Evolutionary conservation across 2,113 vertebrate species (phyloP).

Genomic region (Psettodes erumei): DNA sequence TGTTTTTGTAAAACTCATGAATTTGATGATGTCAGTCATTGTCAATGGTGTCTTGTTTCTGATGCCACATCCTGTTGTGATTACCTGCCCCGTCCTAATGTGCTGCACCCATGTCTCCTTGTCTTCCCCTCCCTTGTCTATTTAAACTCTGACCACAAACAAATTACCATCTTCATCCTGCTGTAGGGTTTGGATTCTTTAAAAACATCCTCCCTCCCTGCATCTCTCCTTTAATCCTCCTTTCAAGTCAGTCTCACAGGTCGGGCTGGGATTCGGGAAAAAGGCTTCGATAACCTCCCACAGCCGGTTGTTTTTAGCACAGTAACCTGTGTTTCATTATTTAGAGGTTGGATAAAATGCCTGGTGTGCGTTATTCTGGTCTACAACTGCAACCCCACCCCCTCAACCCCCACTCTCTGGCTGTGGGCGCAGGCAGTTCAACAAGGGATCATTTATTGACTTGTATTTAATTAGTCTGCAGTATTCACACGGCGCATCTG

Average conservation of each 20-base stretch:
- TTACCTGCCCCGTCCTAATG: too few relatives aligned
- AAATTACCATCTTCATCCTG: constrained; percentile 3
- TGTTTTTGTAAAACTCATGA: too few relatives aligned
- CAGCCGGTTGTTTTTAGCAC: constrained; percentile 32
- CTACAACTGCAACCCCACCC: constrained; percentile 3
- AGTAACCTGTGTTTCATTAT: constrained; percentile 41
- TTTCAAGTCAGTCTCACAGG: constrained; percentile 5
- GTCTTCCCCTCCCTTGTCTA: too few relatives aligned
- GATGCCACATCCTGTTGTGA: too few relatives aligned
- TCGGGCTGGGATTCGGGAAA: constrained; percentile 27
- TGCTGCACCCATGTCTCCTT: too few relatives aligned
- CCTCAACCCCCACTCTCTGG: constrained; percentile 1
- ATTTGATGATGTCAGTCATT: too few relatives aligned
- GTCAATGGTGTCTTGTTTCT: too few relatives aligned
- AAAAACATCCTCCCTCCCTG: background rate
- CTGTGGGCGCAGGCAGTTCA: constrained; percentile 31
- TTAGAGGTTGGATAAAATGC: constrained; percentile 50
- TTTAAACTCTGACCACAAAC: too few relatives aligned
- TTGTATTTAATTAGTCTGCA: constrained; percentile 74
- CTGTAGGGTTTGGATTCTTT: background rate
- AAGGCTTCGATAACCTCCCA: constrained; percentile 25
- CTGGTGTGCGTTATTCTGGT: constrained; percentile 31
- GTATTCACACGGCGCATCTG: constrained; percentile 62
- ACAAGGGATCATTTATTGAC: constrained; percentile 66
- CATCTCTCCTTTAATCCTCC: constrained; percentile 28